Evolutionary conservation across 2,888 invertebrate genomes (phyloP), one percentile per base, ranked within the genome.

Genomic region (Yponomeuta malinellus): DNA sequence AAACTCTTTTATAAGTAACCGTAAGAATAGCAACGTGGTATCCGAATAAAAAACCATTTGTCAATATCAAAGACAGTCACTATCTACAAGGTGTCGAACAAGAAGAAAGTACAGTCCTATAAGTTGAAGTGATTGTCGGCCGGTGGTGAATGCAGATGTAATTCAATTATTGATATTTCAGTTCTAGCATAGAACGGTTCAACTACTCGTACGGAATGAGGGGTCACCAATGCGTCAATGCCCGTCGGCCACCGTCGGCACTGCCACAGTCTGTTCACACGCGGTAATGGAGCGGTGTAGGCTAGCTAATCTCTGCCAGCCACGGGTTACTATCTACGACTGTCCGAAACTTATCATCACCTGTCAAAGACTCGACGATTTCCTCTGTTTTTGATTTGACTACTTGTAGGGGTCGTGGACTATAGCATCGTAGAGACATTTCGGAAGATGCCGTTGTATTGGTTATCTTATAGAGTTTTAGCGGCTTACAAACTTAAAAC

Each of bases 281-380:
- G 74, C 71, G 70, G 72, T 76, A 78, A 78, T 78, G n/a, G 70
- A 70, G 70, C 15, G 70, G 52, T 33, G 33, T 59, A 23, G 52
- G n/a, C 43, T 69, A 69, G 59, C 23, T 68, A 69, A 69, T 69
- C 69, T 69, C 29, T 74, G 74, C 75, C 74, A 67, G 65, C 70
- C 63, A 37, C 72, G 74, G 72, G 70, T 72, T n/a, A 73, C 77
- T 81, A 81, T 82, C 82, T 52, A 29, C 59, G 72, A 76, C 76
- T 80, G 82, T 83, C 81, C 76, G 76, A 81, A 81, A 81, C 72
- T 81, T 81, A 82, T 83, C 82, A 74, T 37, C 70, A 72, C 48
- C 73, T 77, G 82, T 83, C 82, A 81, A 6, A n/a, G 69, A 48
- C 6, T n/a, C 15, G 15, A 59, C 12, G 52, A 59, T 59, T 59